Conservation (phyloP, 2,113 vertebrate species). For the Corythaeola cristata region DNA sequence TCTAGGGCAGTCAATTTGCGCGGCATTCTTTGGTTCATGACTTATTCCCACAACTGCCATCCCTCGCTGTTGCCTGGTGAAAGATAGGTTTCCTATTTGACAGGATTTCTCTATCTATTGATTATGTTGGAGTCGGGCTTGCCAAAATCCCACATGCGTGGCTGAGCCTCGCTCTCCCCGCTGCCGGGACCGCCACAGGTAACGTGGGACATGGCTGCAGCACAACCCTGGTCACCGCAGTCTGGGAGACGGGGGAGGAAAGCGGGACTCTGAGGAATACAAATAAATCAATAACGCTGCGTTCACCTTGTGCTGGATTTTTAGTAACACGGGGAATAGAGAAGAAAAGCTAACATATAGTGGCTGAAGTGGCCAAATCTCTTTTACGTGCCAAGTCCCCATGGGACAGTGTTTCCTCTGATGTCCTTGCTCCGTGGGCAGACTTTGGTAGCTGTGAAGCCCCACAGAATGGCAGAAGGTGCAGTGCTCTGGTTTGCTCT, state of each 20-base stretch:
- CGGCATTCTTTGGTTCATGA: slow-evolving; percentile 1
- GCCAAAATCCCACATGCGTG: fast-evolving
- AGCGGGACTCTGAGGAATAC: not conserved
- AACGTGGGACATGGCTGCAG: fast-evolving
- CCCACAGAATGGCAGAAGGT: not conserved
- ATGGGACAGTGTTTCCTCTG: not conserved
- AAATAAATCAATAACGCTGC: not conserved
- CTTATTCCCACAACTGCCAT: slow-evolving; percentile 11
- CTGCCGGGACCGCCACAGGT: fast-evolving
- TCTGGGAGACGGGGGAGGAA: not conserved
- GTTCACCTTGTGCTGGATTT: not conserved
- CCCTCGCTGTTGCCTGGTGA: not conserved
- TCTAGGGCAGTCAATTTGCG: not conserved
- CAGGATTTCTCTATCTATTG: not conserved
- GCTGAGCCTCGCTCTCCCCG: fast-evolving
- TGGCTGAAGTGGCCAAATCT: not conserved
- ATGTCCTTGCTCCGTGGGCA: not conserved
- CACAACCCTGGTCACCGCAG: not conserved
- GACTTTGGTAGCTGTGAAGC: not conserved
- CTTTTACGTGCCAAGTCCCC: not conserved
- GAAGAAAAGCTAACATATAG: not conserved
- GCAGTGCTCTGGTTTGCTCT: not conserved
- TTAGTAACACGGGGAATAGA: not conserved
- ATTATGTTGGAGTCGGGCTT: not conserved
- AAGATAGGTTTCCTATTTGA: not conserved